A percentile compares a stretch with the other conserved stretches of the same genome.
Conservation (phyloP, 2,888 invertebrate species). For the Steinernema hermaphroditum region DNA sequence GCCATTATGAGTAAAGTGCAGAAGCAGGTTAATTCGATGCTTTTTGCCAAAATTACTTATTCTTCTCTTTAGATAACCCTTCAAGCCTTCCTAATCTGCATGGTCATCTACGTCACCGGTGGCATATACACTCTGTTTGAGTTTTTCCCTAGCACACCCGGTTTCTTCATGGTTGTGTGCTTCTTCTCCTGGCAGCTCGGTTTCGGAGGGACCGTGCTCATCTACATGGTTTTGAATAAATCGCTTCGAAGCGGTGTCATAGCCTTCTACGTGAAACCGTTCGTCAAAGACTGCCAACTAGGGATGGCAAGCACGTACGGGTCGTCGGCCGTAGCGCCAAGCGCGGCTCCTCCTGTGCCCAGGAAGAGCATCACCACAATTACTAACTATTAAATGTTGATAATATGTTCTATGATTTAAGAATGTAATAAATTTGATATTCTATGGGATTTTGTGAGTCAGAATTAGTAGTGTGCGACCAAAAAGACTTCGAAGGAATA, state of each 20-base stretch:
- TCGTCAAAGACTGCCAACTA: background rate
- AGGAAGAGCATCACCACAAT: no score
- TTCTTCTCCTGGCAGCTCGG: constrained; percentile 24
- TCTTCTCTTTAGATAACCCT: background rate
- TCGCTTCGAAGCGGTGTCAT: constrained; percentile 6
- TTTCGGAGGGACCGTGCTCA: constrained; percentile 4
- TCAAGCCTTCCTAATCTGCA: constrained; percentile 23
- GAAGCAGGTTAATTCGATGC: background rate
- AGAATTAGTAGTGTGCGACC: no score
- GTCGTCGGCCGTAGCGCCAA: no score
- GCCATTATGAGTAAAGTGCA: constrained; percentile 16
- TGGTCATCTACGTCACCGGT: constrained; percentile 24
- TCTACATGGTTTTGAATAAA: constrained; percentile 15
- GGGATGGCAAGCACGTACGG: no score
- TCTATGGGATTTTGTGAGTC: no score
- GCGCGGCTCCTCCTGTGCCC: no score
- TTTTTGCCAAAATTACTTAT: background rate
- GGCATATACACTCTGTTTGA: constrained; percentile 21
- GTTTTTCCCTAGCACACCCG: constrained; percentile 20
- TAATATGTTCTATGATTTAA: no score
- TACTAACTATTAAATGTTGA: no score
- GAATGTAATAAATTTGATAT: no score
- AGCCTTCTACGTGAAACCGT: background rate
- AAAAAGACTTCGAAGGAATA: no score
- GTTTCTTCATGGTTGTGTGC: constrained; percentile 18